A percentile compares a stretch with the other conserved stretches of the same genome.
phyloP scores from a whole-genome alignment of 2,797 vertebrate species.

The Ptychadena robeensis region DNA sequence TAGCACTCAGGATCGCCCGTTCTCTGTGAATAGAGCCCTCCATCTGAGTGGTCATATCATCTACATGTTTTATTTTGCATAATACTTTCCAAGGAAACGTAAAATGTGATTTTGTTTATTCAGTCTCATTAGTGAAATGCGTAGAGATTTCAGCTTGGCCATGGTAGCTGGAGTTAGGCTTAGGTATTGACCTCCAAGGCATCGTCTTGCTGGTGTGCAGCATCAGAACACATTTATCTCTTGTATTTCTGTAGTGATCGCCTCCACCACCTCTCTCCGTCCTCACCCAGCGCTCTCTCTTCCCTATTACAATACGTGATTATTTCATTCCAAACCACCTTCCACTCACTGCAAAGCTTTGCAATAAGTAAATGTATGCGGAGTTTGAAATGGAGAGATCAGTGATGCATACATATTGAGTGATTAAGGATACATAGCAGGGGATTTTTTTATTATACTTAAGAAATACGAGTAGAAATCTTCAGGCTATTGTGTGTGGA shows the following conservation, averaged over 20 bases:
- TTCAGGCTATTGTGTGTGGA: background rate
- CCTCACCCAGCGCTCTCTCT: background rate
- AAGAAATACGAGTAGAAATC: background rate
- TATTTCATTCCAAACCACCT: conserved; percentile 4
- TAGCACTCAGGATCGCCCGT: too few species aligned
- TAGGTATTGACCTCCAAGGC: conserved; percentile 20
- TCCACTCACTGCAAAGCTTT: background rate
- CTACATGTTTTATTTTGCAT: conserved; percentile 46
- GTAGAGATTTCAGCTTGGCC: background rate
- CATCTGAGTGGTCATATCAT: conserved; percentile 8
- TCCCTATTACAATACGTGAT: conserved; percentile 8
- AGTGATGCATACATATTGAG: background rate
- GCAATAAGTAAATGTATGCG: background rate
- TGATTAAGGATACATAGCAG: background rate
- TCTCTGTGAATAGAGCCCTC: too few species aligned
- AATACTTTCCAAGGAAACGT: conserved; percentile 41
- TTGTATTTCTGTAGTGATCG: background rate
- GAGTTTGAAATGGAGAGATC: background rate
- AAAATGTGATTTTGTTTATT: conserved; percentile 13
- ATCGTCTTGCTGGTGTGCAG: conserved; percentile 10
- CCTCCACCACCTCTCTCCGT: background rate
- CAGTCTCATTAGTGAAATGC: conserved; percentile 28
- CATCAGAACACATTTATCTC: conserved; percentile 1
- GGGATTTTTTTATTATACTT: background rate
- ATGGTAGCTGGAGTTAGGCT: conserved; percentile 23